Evolutionary conservation across 2,113 vertebrate genomes (phyloP).

Genomic region (Sebastes schlegelii): DNA sequence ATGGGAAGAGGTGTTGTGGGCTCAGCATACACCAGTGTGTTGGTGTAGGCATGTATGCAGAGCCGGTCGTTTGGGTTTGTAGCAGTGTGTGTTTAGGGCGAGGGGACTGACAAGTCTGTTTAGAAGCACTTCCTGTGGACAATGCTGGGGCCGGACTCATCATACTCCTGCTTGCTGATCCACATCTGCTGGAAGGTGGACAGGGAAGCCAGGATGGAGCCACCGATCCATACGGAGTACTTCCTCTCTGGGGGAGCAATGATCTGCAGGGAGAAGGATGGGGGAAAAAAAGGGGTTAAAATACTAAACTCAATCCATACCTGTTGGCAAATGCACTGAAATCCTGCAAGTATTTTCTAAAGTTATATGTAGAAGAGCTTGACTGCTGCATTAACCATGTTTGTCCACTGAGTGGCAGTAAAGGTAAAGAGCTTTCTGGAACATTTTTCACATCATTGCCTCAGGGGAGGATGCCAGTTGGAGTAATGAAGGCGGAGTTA

Average conservation of each 20-base stretch:
- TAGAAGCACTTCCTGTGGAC: slow-evolving; percentile 99
- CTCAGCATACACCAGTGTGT: slow-evolving; percentile 74
- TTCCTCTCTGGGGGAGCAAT: slow-evolving; percentile 98
- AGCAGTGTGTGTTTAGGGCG: slow-evolving; percentile 82
- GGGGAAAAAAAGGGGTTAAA: not conserved
- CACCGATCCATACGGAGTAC: slow-evolving; percentile 98
- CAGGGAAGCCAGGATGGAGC: slow-evolving; percentile 98
- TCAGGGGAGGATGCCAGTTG: slow-evolving; percentile 56
- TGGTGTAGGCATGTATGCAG: slow-evolving; percentile 82
- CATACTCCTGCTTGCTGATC: slow-evolving; percentile 99
- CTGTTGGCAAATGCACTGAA: not conserved
- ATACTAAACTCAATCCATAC: not conserved
- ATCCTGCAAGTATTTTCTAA: not conserved
- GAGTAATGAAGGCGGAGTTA: slow-evolving; percentile 8
- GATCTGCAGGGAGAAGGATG: slow-evolving; percentile 88
- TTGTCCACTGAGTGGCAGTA: slow-evolving; percentile 25
- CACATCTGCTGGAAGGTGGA: slow-evolving; percentile 99
- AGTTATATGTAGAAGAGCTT: not conserved
- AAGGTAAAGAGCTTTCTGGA: slow-evolving; percentile 16
- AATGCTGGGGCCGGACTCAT: slow-evolving; percentile 98
- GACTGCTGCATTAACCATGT: not conserved
- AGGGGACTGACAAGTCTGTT: slow-evolving; percentile 87
- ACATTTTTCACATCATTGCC: not conserved
- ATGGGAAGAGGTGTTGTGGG: slow-evolving; percentile 65
- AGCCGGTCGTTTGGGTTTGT: slow-evolving; percentile 82